A percentile compares a stretch with the other conserved stretches of the same genome.
These are phyloP conservation scores for Salminus brasiliensis DNA, from an alignment of 2,113 vertebrate genomes.

Conservation along the genomic window DNA sequence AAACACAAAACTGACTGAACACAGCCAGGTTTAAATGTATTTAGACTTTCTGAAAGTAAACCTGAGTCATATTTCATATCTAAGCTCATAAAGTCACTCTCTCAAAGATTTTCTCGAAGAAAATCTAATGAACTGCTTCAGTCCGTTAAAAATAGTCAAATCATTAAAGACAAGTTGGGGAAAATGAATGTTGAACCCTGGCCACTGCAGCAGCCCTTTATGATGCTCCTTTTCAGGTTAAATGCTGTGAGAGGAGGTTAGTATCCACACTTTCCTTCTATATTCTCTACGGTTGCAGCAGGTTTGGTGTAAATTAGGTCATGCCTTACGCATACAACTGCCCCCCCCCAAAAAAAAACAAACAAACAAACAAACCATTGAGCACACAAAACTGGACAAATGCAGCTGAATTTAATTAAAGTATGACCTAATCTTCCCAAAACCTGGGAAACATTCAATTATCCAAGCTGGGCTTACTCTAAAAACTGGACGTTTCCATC, in stretches of 20 bases:
- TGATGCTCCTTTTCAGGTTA: neutral
- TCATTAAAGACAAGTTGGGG: too few relatives aligned
- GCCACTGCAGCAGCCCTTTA: neutral
- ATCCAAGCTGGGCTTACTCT: constrained; percentile 34
- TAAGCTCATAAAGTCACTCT: too few relatives aligned
- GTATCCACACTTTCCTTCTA: neutral
- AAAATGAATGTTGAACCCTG: too few relatives aligned
- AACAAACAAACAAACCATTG: neutral
- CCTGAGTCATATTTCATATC: too few relatives aligned
- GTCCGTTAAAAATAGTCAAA: too few relatives aligned
- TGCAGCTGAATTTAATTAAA: constrained; percentile 23
- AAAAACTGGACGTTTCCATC: constrained; percentile 32
- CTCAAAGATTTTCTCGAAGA: too few relatives aligned
- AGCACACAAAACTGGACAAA: neutral
- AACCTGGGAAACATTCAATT: constrained; percentile 22
- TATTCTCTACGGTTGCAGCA: neutral
- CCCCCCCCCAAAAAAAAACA: too few relatives aligned
- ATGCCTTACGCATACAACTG: neutral
- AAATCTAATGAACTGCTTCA: too few relatives aligned
- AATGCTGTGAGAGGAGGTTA: neutral
- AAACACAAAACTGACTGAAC: too few relatives aligned
- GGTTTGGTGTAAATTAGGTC: constrained; percentile 3
- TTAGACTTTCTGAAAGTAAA: too few relatives aligned
- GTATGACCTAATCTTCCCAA: constrained; percentile 35
- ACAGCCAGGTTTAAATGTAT: too few relatives aligned